Evolutionary conservation across 2,797 vertebrate species (phyloP).

Genomic region (Melanogrammus aeglefinus): DNA sequence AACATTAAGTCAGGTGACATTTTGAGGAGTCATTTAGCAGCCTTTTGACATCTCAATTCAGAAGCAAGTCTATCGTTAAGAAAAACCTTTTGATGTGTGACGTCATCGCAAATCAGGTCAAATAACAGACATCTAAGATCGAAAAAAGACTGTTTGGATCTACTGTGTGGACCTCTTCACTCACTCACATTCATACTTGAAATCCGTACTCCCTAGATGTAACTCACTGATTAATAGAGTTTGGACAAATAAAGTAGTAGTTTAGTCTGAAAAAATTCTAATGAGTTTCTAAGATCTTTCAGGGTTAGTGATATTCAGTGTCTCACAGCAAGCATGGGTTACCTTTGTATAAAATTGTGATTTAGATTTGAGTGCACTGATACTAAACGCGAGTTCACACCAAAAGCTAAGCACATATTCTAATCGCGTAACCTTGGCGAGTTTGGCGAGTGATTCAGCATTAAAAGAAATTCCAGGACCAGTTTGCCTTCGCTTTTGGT

Average conservation of each 20-base stretch:
- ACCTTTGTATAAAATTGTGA: background rate
- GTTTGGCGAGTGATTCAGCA: no score
- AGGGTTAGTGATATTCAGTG: background rate
- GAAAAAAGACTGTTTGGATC: background rate
- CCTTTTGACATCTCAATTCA: slow-evolving; percentile 48
- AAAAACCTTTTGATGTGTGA: slow-evolving; percentile 19
- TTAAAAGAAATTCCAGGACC: no score
- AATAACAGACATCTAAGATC: background rate
- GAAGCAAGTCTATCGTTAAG: slow-evolving; percentile 57
- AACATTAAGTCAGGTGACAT: slow-evolving; percentile 58
- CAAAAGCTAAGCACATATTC: no score
- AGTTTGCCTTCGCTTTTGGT: no score
- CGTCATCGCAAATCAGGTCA: background rate
- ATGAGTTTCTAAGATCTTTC: background rate
- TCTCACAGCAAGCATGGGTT: background rate
- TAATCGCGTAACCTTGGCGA: no score
- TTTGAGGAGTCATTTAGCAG: slow-evolving; percentile 55
- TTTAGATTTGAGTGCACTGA: background rate
- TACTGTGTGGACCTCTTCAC: background rate
- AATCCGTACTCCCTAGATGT: background rate
- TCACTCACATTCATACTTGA: background rate
- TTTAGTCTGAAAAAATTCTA: background rate
- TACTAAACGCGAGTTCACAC: no score
- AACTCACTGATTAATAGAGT: background rate
- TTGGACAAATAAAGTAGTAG: background rate